Conservation (phyloP, 2,888 invertebrate species). For the Lysandra coridon region DNA sequence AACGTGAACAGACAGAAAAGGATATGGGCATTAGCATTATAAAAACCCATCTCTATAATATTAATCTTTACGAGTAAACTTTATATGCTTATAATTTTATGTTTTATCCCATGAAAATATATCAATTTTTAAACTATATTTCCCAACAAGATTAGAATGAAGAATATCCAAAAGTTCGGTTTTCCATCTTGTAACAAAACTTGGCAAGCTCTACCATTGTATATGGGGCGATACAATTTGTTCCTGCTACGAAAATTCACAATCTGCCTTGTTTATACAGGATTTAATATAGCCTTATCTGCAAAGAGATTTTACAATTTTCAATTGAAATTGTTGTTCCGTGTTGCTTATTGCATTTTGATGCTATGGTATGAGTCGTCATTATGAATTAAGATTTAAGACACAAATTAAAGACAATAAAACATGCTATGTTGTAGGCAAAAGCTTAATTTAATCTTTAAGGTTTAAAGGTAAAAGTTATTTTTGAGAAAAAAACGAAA, state of each 20-base stretch:
- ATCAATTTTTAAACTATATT: background rate
- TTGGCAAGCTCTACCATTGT: slow-evolving; percentile 15
- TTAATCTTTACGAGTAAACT: background rate
- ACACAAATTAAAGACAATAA: no score
- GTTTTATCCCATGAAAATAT: background rate
- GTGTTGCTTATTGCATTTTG: no score
- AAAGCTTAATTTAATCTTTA: no score
- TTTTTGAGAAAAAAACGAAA: no score
- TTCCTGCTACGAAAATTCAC: slow-evolving; percentile 10
- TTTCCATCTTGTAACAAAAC: slow-evolving; percentile 1
- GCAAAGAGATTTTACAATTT: background rate
- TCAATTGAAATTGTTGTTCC: no score
- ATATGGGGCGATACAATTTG: slow-evolving; percentile 5
- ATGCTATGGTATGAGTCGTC: no score
- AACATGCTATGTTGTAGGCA: no score
- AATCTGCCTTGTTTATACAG: background rate
- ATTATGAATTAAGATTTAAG: no score
- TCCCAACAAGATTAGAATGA: background rate
- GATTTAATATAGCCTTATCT: background rate
- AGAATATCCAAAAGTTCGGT: background rate
- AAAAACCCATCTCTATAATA: background rate
- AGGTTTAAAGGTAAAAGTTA: no score
- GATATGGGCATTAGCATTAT: background rate
- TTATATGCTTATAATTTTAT: background rate
- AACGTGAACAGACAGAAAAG: no score